phyloP scores from a whole-genome alignment of 35 echinoderm and acorn worm genomes.

The Apostichopus parvimensis region DNA sequence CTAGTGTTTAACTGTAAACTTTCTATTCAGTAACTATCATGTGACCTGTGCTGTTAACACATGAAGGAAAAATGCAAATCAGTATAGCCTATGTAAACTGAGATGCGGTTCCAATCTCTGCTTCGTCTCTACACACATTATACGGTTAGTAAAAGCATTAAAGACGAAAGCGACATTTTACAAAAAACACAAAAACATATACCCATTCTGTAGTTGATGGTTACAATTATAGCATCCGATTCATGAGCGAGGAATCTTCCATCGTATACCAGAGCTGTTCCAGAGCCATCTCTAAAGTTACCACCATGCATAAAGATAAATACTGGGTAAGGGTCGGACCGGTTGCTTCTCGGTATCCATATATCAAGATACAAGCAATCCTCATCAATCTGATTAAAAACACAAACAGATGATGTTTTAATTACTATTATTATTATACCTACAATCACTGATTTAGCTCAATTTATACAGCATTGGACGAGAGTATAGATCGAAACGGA shows the following conservation, averaged over 20 bases:
- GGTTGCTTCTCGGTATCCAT: constrained; percentile 55
- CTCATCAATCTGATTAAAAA: constrained; percentile 38
- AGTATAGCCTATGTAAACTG: no score
- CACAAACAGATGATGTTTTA: not conserved
- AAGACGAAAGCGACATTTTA: not conserved
- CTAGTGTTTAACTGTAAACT: no score
- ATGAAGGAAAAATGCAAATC: no score
- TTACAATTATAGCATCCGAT: constrained; percentile 36
- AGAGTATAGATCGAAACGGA: no score
- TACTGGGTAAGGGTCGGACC: constrained; percentile 44
- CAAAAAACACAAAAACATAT: not conserved
- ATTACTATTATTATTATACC: no score
- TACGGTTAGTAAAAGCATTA: no score
- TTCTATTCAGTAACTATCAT: no score
- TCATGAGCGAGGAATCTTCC: constrained; percentile 45
- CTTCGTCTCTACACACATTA: no score
- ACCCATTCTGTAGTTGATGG: constrained; percentile 54
- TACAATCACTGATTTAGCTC: no score
- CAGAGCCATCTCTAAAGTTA: constrained; percentile 47
- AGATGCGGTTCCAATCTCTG: no score
- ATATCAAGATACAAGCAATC: constrained; percentile 61
- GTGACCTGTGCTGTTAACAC: no score
- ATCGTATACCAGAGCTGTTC: constrained; percentile 35
- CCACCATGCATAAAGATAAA: constrained; percentile 54
- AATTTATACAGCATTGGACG: no score